A percentile compares a stretch with the other conserved stretches of the same genome.
phyloP scores from a whole-genome alignment of 2,113 vertebrate species.

The Vulpes ferrilata region DNA sequence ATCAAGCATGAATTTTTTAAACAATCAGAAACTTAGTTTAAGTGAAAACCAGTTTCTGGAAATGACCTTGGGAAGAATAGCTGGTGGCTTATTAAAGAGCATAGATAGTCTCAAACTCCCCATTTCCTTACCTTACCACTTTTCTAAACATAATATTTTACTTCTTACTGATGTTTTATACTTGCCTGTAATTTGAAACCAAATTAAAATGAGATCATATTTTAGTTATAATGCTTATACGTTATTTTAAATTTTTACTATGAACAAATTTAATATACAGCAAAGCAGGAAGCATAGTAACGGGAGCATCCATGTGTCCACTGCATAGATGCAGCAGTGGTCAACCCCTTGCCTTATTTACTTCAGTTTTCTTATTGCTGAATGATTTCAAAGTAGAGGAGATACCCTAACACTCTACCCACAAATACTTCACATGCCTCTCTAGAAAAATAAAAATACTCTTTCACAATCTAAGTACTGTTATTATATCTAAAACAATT shows the following conservation, averaged over 20 bases:
- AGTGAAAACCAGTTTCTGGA: not conserved
- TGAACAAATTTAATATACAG: not conserved
- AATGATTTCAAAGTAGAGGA: constrained; percentile 13
- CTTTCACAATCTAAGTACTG: not conserved
- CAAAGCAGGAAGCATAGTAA: not conserved
- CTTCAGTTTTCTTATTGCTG: constrained; percentile 40
- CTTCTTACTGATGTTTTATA: not conserved
- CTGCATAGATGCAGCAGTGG: not conserved
- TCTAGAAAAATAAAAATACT: constrained; percentile 41
- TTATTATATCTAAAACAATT: not conserved
- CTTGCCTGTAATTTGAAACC: not conserved
- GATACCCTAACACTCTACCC: not conserved
- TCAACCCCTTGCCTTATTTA: not conserved
- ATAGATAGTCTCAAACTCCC: not conserved
- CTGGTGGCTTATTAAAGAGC: not conserved
- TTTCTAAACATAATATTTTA: not conserved
- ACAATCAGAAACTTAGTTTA: not conserved
- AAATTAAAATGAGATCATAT: not conserved
- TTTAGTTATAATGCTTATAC: not conserved
- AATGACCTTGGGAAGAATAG: not conserved
- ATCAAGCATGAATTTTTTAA: not conserved
- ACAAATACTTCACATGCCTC: not conserved
- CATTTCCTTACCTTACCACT: not conserved
- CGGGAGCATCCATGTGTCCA: not conserved
- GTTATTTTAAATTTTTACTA: constrained; percentile 14